Evolutionary conservation across 2,113 vertebrate species (phyloP).

Genomic region (Dascyllus trimaculatus): DNA sequence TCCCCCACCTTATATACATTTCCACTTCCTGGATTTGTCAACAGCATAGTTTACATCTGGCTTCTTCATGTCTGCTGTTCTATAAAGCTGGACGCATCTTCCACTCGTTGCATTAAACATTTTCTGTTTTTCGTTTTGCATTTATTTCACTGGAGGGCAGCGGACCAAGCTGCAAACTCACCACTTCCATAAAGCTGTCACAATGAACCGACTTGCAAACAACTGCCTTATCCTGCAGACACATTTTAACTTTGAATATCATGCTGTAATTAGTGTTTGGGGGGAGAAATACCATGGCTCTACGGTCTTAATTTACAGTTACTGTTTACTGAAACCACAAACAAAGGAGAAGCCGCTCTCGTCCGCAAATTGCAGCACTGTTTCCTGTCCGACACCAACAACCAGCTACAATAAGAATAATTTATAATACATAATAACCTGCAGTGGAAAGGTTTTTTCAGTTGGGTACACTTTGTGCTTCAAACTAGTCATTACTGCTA

Average conservation of each 20-base stretch:
- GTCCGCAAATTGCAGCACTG: not conserved
- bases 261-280: slow-evolving; percentile 2
- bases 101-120: too few species aligned
- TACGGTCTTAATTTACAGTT: slow-evolving; percentile 12
- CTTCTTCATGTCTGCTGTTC: too few species aligned
- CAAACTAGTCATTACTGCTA: slow-evolving; percentile 45
- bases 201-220: not conserved
- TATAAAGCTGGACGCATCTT: too few species aligned
- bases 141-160: not conserved
- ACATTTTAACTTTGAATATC: not conserved
- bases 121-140: not conserved
- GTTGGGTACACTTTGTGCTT: slow-evolving; percentile 31
- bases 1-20: too few species aligned
- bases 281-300: not conserved
- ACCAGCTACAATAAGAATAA: slow-evolving; percentile 25
- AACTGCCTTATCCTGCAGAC: not conserved
- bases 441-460: slow-evolving; percentile 17
- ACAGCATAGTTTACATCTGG: too few species aligned
- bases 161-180: not conserved
- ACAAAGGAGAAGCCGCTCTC: not conserved
- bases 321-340: slow-evolving; percentile 17
- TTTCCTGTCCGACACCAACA: slow-evolving; percentile 21
- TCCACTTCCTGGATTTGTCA: too few species aligned
- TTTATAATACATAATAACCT: slow-evolving; percentile 34
- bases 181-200: not conserved